Base-by-base conservation (phyloP, 2,113 vertebrate species). In the Accipiter virgatus region DNA sequence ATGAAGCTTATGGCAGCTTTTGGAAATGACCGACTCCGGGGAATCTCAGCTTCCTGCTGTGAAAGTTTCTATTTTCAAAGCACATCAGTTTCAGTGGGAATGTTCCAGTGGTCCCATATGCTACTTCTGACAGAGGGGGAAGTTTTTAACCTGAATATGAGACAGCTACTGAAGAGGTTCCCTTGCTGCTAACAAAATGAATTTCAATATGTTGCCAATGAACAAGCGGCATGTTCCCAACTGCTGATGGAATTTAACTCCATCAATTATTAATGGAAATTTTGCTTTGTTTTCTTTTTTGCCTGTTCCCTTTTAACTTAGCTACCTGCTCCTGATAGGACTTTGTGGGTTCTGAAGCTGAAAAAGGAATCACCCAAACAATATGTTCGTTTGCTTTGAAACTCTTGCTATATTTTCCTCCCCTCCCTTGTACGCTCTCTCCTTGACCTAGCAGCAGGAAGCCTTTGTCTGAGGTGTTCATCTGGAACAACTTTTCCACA, bases 401-500 rank as follows among this genome's bases (percentile, higher is more conserved):
- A 96, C 67, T 91, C 80, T 90, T 78, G 81, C 92, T 96, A 2
- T 96, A 94, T 97, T 98, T 97, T 97, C n/a, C 58, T 93, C 83
- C 81, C 95, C 96, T 97, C 97, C 92, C 92, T 97, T 66, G 4
- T 93, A 96, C 42, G 72, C 82, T 97, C 96, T 97, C 97, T 98
- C 97, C 98, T 98, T 98, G 98, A 98, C 98, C 98, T 98, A 98
- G 96, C 98, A 98, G 98, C 98, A 98, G 99, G 99, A 98, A 99
- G 98, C 98, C 98, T 99, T 99, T 99, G 99, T 99, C 98, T 98
- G 98, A 99, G 99, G 98, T 99, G 99, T 99, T 99, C 99, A 99
- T 99, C 99, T 99, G 99, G 99, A 99, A 99, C 99, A 99, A 99
- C 99, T 99, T 99, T 99, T 99, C 99, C 99, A 99, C 99, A 99